These are phyloP conservation scores for Phaedon cochleariae DNA, from an alignment of 2,888 invertebrate genomes.

Conservation along the genomic window DNA sequence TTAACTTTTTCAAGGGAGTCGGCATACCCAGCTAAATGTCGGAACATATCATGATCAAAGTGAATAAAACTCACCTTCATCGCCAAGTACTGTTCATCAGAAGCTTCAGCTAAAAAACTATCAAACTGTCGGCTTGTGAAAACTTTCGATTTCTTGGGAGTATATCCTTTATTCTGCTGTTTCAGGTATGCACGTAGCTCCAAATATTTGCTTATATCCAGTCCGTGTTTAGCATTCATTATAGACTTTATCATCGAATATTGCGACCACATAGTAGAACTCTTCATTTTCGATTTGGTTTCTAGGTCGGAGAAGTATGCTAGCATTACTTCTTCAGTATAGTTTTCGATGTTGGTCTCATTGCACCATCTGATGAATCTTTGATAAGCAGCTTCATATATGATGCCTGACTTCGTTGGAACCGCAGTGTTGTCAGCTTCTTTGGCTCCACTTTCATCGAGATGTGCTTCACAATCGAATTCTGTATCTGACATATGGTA, in stretches of 20 bases:
- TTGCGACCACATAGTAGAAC: slow-evolving; percentile 9
- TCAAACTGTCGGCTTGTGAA: slow-evolving; percentile 4
- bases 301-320: neutral
- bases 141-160: slow-evolving; percentile 9
- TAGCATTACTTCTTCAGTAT: slow-evolving; percentile 12
- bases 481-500: neutral
- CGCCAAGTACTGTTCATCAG: neutral
- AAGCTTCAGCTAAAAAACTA: slow-evolving; percentile 9
- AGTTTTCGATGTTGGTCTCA: neutral
- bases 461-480: neutral
- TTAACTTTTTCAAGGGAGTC: too few relatives aligned
- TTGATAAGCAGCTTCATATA: slow-evolving; percentile 5
- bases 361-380: slow-evolving; percentile 7
- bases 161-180: slow-evolving; percentile 6
- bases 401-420: slow-evolving; percentile 5
- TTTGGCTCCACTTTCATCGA: neutral
- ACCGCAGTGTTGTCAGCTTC: neutral
- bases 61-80: slow-evolving; percentile 19
- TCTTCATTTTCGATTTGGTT: slow-evolving; percentile 16
- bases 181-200: slow-evolving; percentile 4
- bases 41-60: too few relatives aligned
- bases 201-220: slow-evolving; percentile 12
- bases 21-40: too few relatives aligned
- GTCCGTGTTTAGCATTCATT: neutral
- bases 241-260: slow-evolving; percentile 20